Evolutionary conservation across 2,888 invertebrate species (phyloP).

Genomic region (Andrena bicolor): DNA sequence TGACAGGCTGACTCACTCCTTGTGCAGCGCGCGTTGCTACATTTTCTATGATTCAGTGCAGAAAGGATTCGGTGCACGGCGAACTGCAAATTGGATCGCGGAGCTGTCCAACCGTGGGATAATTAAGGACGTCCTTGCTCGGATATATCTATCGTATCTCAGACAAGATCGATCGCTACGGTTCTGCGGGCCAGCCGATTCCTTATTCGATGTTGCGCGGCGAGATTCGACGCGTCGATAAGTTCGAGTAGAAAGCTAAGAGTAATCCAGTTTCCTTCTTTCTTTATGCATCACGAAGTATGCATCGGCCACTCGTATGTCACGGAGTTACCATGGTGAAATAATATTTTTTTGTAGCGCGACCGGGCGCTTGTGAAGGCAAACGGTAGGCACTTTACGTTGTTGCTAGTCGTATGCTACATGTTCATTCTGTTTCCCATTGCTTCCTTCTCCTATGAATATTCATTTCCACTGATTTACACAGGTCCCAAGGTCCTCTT

Average conservation of each 20-base stretch:
- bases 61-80: conserved; percentile 50
- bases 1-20: conserved; percentile 64
- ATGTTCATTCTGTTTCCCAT: no score
- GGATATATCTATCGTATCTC: conserved; percentile 45
- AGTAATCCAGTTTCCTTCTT: conserved; percentile 10
- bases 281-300: conserved; percentile 33
- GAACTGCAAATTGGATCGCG: conserved; percentile 54
- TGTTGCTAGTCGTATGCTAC: no score
- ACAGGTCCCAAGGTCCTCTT: no score
- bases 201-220: conserved; percentile 47
- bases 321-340: conserved; percentile 7
- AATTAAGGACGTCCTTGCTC: conserved; percentile 63
- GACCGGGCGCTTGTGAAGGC: not conserved
- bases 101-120: conserved; percentile 51
- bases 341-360: not conserved
- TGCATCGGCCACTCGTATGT: not conserved
- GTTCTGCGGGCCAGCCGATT: conserved; percentile 14
- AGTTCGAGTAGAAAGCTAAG: conserved; percentile 15
- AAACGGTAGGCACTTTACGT: not conserved
- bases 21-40: conserved; percentile 54
- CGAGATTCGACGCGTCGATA: conserved; percentile 49
- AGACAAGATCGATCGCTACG: conserved; percentile 43
- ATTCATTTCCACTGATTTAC: no score
- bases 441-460: no score
- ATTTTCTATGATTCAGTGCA: conserved; percentile 65